Evolutionary conservation across 2,888 invertebrate genomes (phyloP).

Genomic region (Trachelus iudaicus): DNA sequence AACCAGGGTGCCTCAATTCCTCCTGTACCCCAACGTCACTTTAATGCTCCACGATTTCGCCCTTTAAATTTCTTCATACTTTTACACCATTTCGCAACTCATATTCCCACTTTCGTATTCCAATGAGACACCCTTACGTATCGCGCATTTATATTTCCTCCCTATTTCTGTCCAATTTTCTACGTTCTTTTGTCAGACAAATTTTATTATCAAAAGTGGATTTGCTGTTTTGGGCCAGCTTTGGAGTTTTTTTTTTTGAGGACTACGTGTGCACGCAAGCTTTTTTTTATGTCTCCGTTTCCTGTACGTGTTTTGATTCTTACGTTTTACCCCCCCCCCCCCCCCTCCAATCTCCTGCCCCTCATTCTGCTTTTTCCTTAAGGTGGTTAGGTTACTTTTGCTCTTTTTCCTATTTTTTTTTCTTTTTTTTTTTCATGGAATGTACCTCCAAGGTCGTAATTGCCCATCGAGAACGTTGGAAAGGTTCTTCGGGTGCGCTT

Average conservation of each 20-base stretch:
- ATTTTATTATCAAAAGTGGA: background rate
- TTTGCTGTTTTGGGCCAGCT: background rate
- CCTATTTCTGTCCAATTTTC: background rate
- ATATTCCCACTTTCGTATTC: background rate
- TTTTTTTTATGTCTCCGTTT: background rate
- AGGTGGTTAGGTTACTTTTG: background rate
- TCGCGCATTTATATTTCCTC: background rate
- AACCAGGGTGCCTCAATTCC: background rate
- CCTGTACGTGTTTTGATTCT: background rate
- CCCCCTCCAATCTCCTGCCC: too few species aligned
- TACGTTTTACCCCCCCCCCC: background rate
- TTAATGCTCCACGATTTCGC: background rate
- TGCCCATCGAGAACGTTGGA: background rate
- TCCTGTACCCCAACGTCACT: background rate
- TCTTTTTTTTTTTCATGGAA: background rate
- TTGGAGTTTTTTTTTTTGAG: background rate
- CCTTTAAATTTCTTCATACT: background rate
- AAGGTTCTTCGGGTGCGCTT: background rate
- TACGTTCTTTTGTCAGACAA: background rate
- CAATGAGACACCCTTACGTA: background rate
- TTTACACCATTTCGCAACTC: background rate
- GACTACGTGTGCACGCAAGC: too few species aligned
- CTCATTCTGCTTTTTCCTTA: background rate
- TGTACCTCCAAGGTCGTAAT: background rate
- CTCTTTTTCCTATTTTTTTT: background rate